A percentile compares a stretch with the other conserved stretches of the same genome.
phyloP scores from a whole-genome alignment of 1,140 invertebrate species.

The Brachystomella parvula region DNA sequence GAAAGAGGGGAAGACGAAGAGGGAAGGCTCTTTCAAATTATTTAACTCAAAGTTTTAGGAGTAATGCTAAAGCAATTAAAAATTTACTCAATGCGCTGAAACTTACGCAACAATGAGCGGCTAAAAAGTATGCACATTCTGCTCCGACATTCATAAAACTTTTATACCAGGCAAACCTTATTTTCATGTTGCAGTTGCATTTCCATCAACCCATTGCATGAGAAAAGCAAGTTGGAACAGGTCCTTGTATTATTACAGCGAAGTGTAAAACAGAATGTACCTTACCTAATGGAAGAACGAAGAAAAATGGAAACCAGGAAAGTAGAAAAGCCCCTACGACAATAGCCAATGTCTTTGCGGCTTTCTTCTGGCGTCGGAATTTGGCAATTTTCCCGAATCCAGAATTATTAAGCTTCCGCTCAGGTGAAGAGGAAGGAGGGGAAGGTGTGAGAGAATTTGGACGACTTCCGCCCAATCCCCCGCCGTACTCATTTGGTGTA shows the following conservation, averaged over 20 bases:
- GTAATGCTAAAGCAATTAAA: no score
- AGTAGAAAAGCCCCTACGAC: constrained; percentile 45
- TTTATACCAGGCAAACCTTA: no score
- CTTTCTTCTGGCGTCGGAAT: constrained; percentile 91
- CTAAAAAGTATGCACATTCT: no score
- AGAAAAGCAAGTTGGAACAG: neutral
- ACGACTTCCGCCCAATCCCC: constrained; percentile 14
- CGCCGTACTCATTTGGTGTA: neutral
- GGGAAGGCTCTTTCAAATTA: no score
- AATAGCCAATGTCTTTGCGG: constrained; percentile 86
- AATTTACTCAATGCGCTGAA: no score
- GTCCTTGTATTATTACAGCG: neutral
- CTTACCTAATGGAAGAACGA: constrained; percentile 54
- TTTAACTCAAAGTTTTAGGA: no score
- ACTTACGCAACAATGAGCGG: no score
- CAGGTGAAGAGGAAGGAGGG: constrained; percentile 39
- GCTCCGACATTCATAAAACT: no score
- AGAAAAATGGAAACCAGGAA: constrained; percentile 67
- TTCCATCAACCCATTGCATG: neutral
- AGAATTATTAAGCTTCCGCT: constrained; percentile 37
- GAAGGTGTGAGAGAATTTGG: constrained; percentile 34
- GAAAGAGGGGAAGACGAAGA: no score
- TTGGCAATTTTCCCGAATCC: constrained; percentile 55
- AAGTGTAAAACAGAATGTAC: constrained; percentile 1
- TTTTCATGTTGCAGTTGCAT: neutral